Evolutionary conservation across 2,888 invertebrate genomes (phyloP).

Genomic region (Philereme transversata): DNA sequence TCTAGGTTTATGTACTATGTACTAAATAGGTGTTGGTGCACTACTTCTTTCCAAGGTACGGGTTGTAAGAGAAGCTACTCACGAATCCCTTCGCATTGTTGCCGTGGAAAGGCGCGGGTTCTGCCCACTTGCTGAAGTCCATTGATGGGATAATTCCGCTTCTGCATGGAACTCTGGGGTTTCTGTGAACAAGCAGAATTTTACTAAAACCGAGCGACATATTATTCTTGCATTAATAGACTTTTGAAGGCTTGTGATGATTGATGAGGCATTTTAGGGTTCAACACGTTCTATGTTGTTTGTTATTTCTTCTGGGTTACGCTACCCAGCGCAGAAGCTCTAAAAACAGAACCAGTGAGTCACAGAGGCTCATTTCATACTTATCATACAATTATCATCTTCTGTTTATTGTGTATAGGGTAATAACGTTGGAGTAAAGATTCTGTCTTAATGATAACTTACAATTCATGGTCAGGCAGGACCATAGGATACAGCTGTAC

Average conservation of each 20-base stretch:
- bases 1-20: slow-evolving; percentile 6
- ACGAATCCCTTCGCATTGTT: slow-evolving; percentile 84
- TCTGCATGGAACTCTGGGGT: slow-evolving; percentile 96
- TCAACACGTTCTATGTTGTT: too few species aligned
- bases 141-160: slow-evolving; percentile 94
- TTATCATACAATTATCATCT: too few species aligned
- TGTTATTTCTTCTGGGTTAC: too few species aligned
- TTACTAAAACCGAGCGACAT: too few species aligned
- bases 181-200: slow-evolving; percentile 81
- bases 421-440: too few species aligned
- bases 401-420: too few species aligned
- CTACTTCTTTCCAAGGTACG: slow-evolving; percentile 77
- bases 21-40: slow-evolving; percentile 48
- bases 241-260: too few species aligned
- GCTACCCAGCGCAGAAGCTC: too few species aligned
- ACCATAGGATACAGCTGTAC: slow-evolving; percentile 97
- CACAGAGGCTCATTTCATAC: too few species aligned
- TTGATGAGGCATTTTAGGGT: too few species aligned
- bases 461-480: slow-evolving; percentile 96
- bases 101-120: slow-evolving; percentile 80
- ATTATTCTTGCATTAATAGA: too few species aligned
- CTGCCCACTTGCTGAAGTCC: slow-evolving; percentile 96
- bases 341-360: too few species aligned
- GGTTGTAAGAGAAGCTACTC: slow-evolving; percentile 85
- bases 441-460: slow-evolving; percentile 66